A percentile compares a stretch with the other conserved stretches of the same genome.
phyloP scores from a whole-genome alignment of 2,888 invertebrate species.

The Uropetala carovei region DNA sequence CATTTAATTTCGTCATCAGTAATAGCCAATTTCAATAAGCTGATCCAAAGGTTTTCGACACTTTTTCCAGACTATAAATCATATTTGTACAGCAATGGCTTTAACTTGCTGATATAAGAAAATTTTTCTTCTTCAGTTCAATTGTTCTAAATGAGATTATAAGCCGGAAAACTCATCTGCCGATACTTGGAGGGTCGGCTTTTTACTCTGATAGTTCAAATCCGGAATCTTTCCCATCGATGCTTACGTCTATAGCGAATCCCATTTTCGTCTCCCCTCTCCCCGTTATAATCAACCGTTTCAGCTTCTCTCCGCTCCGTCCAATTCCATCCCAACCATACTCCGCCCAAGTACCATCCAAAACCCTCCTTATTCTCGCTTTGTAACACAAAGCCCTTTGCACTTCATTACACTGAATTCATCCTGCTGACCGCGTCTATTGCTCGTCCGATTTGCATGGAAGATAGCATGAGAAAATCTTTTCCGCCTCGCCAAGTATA shows the following conservation, averaged over 20 bases:
- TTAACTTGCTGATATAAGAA: too few species aligned
- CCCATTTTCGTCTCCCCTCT: not conserved
- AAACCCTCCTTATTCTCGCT: not conserved
- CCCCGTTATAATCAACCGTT: not conserved
- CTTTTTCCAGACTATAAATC: too few species aligned
- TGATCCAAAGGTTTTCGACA: too few species aligned
- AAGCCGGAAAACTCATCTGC: too few species aligned
- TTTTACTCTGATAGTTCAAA: too few species aligned
- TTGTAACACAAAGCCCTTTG: slow-evolving; percentile 25
- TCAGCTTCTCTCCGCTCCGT: not conserved
- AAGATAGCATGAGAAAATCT: not conserved
- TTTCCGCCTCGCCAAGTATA: not conserved
- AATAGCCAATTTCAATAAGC: too few species aligned
- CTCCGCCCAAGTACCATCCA: not conserved
- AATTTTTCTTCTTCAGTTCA: too few species aligned
- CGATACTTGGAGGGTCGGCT: too few species aligned
- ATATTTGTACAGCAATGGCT: too few species aligned
- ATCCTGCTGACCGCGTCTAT: slow-evolving; percentile 7
- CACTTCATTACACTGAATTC: slow-evolving; percentile 13
- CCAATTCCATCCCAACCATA: not conserved
- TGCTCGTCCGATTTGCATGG: not conserved
- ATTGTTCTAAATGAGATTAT: too few species aligned
- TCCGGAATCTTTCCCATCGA: not conserved
- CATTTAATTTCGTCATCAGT: too few species aligned
- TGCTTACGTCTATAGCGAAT: not conserved